phyloP scores from a whole-genome alignment of 2,113 vertebrate species.

The Ranitomeya imitator region DNA sequence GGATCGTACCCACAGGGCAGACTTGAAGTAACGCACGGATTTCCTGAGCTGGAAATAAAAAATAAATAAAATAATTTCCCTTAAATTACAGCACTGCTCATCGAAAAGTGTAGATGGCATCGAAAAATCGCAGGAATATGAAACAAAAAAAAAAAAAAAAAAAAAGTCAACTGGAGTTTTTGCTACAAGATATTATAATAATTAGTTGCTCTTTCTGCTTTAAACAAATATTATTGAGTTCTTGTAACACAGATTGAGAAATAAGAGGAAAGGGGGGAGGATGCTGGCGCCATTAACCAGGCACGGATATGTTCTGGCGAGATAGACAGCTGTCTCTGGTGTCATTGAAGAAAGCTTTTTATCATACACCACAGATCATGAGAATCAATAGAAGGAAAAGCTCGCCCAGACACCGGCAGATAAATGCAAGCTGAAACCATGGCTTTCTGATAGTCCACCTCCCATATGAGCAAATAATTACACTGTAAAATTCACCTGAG shows the following conservation, averaged over 20 bases:
- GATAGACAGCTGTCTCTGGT: constrained; percentile 79
- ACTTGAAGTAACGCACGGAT: not conserved
- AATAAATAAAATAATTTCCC: not conserved
- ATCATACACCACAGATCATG: constrained; percentile 68
- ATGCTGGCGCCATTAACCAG: constrained; percentile 69
- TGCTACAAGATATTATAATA: not conserved
- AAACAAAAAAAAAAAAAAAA: not conserved
- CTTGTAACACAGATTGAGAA: constrained; percentile 48
- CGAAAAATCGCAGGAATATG: not conserved
- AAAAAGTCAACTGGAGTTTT: not conserved
- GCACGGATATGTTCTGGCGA: constrained; percentile 66
- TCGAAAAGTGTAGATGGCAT: not conserved
- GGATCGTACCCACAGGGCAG: not conserved
- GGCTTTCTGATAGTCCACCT: constrained; percentile 12
- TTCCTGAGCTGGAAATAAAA: not conserved
- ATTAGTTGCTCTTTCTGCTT: not conserved
- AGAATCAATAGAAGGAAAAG: constrained; percentile 76
- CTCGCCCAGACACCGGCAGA: constrained; percentile 34
- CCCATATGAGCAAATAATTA: constrained; percentile 46
- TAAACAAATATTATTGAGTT: not conserved
- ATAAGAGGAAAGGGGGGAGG: constrained; percentile 57
- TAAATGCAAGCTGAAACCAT: constrained; percentile 37
- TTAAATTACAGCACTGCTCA: not conserved
- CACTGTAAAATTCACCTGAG: constrained; percentile 49
- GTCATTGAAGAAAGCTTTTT: constrained; percentile 70